These are phyloP conservation scores for Todus mexicanus DNA, from an alignment of 2,797 vertebrate genomes.

Conservation along the genomic window DNA sequence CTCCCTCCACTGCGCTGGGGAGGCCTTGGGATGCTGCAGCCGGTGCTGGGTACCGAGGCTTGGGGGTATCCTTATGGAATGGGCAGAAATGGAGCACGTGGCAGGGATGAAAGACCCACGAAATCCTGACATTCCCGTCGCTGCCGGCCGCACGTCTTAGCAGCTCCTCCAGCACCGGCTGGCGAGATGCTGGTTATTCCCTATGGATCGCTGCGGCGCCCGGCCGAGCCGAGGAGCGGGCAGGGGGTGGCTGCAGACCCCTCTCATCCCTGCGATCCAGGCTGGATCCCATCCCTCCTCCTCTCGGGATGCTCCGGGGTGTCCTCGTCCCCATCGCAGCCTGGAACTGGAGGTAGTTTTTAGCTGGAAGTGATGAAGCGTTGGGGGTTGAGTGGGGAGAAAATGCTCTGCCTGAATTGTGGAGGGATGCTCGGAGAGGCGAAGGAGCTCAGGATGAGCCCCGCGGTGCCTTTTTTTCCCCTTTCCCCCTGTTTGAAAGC, in stretches of 20 bases:
- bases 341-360: not conserved
- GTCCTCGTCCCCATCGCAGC: not conserved
- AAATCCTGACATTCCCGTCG: not conserved
- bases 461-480: not conserved
- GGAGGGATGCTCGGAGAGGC: not conserved
- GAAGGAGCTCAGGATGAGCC: not conserved
- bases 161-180: not conserved
- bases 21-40: not conserved
- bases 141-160: rapidly evolving
- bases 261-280: rapidly evolving
- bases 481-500: not conserved
- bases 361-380: rapidly evolving
- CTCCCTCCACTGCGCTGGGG: rapidly evolving
- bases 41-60: rapidly evolving
- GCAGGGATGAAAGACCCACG: not conserved
- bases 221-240: rapidly evolving
- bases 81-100: not conserved
- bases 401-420: rapidly evolving
- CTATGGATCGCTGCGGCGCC: rapidly evolving
- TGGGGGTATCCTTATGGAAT: not conserved
- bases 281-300: not conserved
- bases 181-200: rapidly evolving
- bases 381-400: rapidly evolving
- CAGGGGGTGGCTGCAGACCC: rapidly evolving
- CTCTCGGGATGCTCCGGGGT: rapidly evolving